Conservation (phyloP, 2,113 vertebrate genomes). For the Eubucco bourcierii region DNA sequence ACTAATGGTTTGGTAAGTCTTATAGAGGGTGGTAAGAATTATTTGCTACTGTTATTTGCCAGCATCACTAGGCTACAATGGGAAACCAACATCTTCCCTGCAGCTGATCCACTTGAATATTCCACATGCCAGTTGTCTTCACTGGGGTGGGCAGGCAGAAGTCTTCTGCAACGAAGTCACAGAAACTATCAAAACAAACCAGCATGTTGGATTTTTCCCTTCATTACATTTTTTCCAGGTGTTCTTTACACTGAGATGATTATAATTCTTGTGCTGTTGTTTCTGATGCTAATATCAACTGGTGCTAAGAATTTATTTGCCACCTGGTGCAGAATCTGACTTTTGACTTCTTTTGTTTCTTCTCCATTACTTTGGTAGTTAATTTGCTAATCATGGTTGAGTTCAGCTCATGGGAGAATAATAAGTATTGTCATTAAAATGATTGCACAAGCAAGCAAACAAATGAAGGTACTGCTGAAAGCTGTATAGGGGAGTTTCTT, state of each 20-base stretch:
- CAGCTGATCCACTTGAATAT: background rate
- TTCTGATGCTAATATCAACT: background rate
- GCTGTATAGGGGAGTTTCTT: background rate
- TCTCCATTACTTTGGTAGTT: background rate
- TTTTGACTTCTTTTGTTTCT: background rate
- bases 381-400: background rate
- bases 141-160: background rate
- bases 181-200: background rate
- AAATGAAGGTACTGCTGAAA: background rate
- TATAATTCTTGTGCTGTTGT: background rate
- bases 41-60: background rate
- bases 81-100: background rate
- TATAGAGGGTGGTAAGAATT: background rate
- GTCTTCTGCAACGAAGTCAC: background rate
- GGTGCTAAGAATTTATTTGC: background rate
- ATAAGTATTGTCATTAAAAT: background rate
- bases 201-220: background rate
- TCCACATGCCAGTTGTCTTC: background rate
- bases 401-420: background rate
- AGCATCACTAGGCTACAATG: background rate
- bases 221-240: background rate
- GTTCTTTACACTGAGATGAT: background rate
- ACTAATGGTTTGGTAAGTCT: background rate
- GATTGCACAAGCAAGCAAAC: background rate
- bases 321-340: background rate